phyloP scores from a whole-genome alignment of 92 coral and sea anemone species.

The Parazoanthus atlanticus region DNA sequence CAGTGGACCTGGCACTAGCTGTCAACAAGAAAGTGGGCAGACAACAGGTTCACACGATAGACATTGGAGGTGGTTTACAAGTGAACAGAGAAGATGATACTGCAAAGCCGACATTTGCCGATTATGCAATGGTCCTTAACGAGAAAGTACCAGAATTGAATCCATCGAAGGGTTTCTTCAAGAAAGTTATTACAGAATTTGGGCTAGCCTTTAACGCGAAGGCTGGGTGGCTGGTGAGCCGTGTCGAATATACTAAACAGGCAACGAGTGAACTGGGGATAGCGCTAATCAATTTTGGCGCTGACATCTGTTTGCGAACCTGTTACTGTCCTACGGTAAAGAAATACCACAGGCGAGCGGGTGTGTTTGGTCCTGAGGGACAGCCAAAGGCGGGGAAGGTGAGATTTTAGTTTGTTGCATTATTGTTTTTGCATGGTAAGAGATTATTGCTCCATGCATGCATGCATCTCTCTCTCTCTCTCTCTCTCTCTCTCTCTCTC shows the following conservation, averaged over 20 bases:
- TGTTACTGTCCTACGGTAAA: slow-evolving; percentile 75
- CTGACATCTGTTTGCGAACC: slow-evolving; percentile 86
- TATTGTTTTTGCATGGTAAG: neutral
- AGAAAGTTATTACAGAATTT: slow-evolving; percentile 86
- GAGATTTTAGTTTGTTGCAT: slow-evolving; percentile 1
- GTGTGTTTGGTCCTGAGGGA: slow-evolving; percentile 78
- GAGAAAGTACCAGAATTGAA: slow-evolving; percentile 79
- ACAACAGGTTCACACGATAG: slow-evolving; percentile 78
- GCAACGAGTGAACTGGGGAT: slow-evolving; percentile 65
- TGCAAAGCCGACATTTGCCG: slow-evolving; percentile 67
- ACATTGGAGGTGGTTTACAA: slow-evolving; percentile 95
- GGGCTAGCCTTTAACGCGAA: slow-evolving; percentile 89
- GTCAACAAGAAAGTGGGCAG: slow-evolving; percentile 73
- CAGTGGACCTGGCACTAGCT: slow-evolving; percentile 87
- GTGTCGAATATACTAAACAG: slow-evolving; percentile 87
- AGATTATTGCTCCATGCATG: too few species aligned
- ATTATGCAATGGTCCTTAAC: slow-evolving; percentile 76
- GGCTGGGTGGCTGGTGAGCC: slow-evolving; percentile 88
- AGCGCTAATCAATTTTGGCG: slow-evolving; percentile 82
- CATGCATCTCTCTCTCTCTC: too few species aligned
- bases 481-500: too few species aligned
- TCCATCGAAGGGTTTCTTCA: slow-evolving; percentile 83
- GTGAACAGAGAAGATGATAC: slow-evolving; percentile 84
- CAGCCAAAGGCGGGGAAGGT: slow-evolving; percentile 80
- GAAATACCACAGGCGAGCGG: slow-evolving; percentile 84